Evolutionary conservation across 2,113 vertebrate genomes (phyloP).

Genomic region (Recurvirostra avosetta): DNA sequence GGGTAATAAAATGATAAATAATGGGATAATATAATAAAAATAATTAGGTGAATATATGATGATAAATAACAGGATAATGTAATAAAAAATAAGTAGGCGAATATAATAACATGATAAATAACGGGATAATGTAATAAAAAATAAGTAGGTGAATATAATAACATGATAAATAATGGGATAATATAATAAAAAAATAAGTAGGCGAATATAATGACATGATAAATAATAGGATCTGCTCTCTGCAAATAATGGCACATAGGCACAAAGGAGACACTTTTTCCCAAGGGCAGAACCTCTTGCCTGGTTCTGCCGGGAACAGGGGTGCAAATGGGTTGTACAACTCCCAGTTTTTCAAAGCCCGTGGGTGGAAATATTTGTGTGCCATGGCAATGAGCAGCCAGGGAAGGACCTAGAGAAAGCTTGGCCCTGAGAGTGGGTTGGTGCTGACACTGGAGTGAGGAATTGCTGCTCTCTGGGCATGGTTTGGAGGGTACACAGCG

Average conservation of each 20-base stretch:
- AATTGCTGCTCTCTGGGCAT: not conserved
- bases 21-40: not conserved
- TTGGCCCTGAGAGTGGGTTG: not conserved
- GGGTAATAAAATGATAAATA: not conserved
- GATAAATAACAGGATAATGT: too few relatives aligned
- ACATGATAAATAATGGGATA: not conserved
- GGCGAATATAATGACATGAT: too few relatives aligned
- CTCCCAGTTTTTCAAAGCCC: not conserved
- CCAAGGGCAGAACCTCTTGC: not conserved
- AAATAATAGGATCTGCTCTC: not conserved
- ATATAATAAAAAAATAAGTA: not conserved
- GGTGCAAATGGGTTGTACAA: not conserved
- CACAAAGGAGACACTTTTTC: not conserved
- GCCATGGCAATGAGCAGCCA: too few relatives aligned
- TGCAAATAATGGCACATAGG: not conserved
- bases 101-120: too few relatives aligned
- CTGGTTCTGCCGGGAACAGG: not conserved
- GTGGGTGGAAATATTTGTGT: not conserved
- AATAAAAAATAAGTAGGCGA: not conserved
- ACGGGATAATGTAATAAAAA: not conserved
- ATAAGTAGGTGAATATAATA: not conserved
- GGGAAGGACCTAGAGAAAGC: not conserved
- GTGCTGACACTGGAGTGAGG: not conserved
- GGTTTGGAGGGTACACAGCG: rapidly evolving
- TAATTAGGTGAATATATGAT: too few relatives aligned